These are phyloP conservation scores for Drosophila gunungcola DNA, from an alignment of 1,140 invertebrate genomes.

Conservation along the genomic window DNA sequence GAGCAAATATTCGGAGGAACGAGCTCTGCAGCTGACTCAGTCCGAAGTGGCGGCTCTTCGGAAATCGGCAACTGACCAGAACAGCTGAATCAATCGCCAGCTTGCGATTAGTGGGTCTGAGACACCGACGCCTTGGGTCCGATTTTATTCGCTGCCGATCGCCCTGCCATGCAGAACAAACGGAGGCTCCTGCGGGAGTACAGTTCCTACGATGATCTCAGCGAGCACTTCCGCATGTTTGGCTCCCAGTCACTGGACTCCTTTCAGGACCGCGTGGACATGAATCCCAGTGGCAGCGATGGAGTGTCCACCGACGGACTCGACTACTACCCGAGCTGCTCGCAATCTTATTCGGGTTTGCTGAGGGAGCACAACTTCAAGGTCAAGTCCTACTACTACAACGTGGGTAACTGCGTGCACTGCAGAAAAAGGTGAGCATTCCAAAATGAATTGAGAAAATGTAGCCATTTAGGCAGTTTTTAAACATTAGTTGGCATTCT, in stretches of 20 bases:
- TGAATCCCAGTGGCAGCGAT: conserved; percentile 60
- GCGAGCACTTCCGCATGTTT: conserved; percentile 52
- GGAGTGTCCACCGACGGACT: conserved; percentile 34
- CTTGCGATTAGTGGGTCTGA: not conserved
- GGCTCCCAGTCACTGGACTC: conserved; percentile 62
- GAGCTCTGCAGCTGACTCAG: conserved; percentile 25
- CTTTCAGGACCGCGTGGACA: conserved; percentile 51
- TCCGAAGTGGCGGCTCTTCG: conserved; percentile 10
- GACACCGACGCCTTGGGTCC: not conserved
- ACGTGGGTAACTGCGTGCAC: conserved; percentile 92
- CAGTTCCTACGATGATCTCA: conserved; percentile 65
- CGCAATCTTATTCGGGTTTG: conserved; percentile 44
- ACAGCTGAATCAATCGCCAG: conserved; percentile 49
- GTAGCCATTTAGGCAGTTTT: no score
- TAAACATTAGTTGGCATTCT: no score
- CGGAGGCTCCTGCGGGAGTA: conserved; percentile 49
- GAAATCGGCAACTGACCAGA: conserved; percentile 21
- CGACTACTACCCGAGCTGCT: conserved; percentile 40
- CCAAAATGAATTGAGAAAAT: no score
- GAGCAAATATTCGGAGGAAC: conserved; percentile 23
- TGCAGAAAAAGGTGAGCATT: conserved; percentile 90
- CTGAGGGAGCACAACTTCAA: conserved; percentile 89
- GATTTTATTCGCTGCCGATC: conserved; percentile 24
- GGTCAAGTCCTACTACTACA: conserved; percentile 92
- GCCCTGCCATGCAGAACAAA: conserved; percentile 43